Percentiles rank a stretch among this genome's conserved stretches.
These are phyloP conservation scores for Phortica magna DNA, from an alignment of 2,888 invertebrate species.

Conservation along the genomic window DNA sequence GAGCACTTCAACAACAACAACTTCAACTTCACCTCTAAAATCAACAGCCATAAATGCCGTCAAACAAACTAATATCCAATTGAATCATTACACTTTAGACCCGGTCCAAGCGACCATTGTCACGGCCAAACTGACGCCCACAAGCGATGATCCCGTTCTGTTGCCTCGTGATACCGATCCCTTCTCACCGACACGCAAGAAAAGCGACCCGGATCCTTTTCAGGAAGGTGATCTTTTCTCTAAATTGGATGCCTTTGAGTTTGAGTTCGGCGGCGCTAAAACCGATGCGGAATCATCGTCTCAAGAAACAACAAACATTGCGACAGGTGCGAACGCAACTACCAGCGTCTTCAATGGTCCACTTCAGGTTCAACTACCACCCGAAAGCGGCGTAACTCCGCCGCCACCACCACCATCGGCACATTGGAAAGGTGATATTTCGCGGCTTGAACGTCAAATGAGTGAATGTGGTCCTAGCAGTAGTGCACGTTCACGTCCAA, in stretches of 20 bases:
- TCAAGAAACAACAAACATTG: not conserved
- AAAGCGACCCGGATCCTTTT: constrained; percentile 87
- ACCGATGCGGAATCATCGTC: constrained; percentile 10
- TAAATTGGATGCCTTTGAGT: constrained; percentile 77
- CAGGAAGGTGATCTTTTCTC: constrained; percentile 79
- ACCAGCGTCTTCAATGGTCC: constrained; percentile 82
- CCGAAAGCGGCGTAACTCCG: constrained; percentile 80
- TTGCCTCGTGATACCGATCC: constrained; percentile 77
- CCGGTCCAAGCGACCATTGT: constrained; percentile 37
- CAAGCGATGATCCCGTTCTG: constrained; percentile 76
- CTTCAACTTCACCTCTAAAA: constrained; percentile 6
- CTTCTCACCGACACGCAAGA: constrained; percentile 77
- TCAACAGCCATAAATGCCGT: constrained; percentile 46
- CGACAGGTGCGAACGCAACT: constrained; percentile 58
- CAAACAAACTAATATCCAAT: constrained; percentile 64
- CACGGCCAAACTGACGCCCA: constrained; percentile 7
- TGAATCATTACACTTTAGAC: constrained; percentile 72
- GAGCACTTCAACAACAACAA: constrained; percentile 13
- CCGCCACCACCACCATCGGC: constrained; percentile 35
- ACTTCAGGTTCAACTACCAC: constrained; percentile 84
- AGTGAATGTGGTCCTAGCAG: constrained; percentile 48
- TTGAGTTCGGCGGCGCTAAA: constrained; percentile 56
- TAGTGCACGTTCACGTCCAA: constrained; percentile 66
- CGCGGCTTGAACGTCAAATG: constrained; percentile 60
- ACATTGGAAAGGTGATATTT: constrained; percentile 60